Evolutionary conservation across 2,113 vertebrate species (phyloP).

Genomic region (Percopsis transmontana): DNA sequence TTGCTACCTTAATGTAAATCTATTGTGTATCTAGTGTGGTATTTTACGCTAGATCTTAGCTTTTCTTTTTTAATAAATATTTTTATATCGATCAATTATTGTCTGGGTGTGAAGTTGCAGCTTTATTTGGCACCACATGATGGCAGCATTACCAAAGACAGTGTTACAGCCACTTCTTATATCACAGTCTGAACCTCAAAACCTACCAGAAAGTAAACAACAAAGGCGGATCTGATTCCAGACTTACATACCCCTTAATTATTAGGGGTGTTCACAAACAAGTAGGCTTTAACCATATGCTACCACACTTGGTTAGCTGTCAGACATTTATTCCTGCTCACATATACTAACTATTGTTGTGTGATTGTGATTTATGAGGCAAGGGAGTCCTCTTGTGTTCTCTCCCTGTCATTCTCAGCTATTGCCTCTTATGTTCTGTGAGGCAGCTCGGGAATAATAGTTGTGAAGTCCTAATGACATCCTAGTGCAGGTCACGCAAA

Average conservation of each 20-base stretch:
- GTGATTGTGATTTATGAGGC: constrained; percentile 4
- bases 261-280: no score
- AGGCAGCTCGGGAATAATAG: neutral
- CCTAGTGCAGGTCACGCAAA: constrained; percentile 22
- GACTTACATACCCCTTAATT: no score
- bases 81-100: constrained; percentile 30
- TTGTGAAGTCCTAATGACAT: constrained; percentile 3
- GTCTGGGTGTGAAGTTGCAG: constrained; percentile 1
- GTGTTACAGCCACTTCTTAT: neutral
- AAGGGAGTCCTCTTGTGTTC: neutral
- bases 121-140: constrained; percentile 38
- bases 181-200: neutral
- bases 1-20: neutral
- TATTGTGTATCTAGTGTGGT: neutral
- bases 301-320: neutral
- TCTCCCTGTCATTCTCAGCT: neutral
- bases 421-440: neutral
- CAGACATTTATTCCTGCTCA: neutral
- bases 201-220: no score
- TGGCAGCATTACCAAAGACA: constrained; percentile 40
- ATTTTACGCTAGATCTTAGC: neutral
- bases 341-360: neutral
- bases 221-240: no score
- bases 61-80: constrained; percentile 44
- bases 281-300: neutral